Percentiles rank a stretch among this genome's conserved stretches.
Conservation (phyloP, 2,888 invertebrate genomes). For the Himalopsyche tibetana region DNA sequence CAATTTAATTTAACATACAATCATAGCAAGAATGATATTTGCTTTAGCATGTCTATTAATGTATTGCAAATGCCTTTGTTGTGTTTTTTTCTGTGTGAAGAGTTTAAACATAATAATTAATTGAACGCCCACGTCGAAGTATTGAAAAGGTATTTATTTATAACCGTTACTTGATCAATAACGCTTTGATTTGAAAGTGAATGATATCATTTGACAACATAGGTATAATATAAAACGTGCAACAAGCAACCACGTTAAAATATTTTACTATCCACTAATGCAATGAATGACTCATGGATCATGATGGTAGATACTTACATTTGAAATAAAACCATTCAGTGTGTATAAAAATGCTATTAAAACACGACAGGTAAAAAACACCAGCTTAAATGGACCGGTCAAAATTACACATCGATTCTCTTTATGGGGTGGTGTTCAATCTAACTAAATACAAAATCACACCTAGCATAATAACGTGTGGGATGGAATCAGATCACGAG, state of each 20-base stretch:
- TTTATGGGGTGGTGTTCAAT: neutral
- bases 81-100: too few relatives aligned
- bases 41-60: too few relatives aligned
- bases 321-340: neutral
- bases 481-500: neutral
- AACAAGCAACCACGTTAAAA: slow-evolving; percentile 43
- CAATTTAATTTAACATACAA: too few relatives aligned
- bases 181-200: slow-evolving; percentile 51
- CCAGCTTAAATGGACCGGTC: slow-evolving; percentile 20
- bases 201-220: slow-evolving; percentile 53
- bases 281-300: slow-evolving; percentile 10
- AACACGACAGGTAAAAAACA: neutral
- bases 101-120: too few relatives aligned
- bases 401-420: neutral
- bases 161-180: too few relatives aligned
- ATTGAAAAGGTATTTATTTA: too few relatives aligned
- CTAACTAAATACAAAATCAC: neutral
- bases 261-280: neutral
- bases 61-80: too few relatives aligned
- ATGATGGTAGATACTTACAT: neutral
- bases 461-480: neutral
- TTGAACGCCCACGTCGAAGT: too few relatives aligned
- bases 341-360: neutral
- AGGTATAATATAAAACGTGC: slow-evolving; percentile 49
- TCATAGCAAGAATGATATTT: too few relatives aligned